Evolutionary conservation across 1,140 invertebrate species (phyloP).

Genomic region (Neodiprion fabricii): DNA sequence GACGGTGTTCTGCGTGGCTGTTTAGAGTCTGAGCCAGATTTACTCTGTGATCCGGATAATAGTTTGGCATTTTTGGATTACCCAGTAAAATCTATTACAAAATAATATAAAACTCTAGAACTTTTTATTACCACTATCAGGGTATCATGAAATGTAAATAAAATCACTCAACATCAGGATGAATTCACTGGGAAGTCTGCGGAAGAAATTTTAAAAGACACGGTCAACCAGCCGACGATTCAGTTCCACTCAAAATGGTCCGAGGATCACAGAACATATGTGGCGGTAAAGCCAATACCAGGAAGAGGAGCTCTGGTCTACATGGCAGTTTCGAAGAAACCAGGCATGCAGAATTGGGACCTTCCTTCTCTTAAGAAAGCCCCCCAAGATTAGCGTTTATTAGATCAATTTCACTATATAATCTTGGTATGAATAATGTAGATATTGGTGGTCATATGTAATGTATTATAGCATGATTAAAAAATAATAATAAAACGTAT

Average conservation of each 20-base stretch:
- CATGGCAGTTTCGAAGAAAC: slow-evolving; percentile 58
- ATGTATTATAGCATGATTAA: no score
- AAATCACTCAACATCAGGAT: slow-evolving; percentile 26
- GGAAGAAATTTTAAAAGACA: slow-evolving; percentile 23
- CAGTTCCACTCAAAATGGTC: slow-evolving; percentile 52
- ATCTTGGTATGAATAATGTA: no score
- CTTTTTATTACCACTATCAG: not conserved
- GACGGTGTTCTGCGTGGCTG: slow-evolving; percentile 32
- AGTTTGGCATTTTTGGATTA: slow-evolving; percentile 22
- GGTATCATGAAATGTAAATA: not conserved
- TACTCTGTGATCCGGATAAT: slow-evolving; percentile 26
- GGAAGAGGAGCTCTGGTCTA: slow-evolving; percentile 59
- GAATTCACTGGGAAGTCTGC: slow-evolving; percentile 21
- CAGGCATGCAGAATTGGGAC: slow-evolving; percentile 38
- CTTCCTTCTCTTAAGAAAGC: slow-evolving; percentile 18
- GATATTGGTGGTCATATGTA: no score
- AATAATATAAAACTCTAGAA: no score
- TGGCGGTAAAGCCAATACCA: slow-evolving; percentile 58
- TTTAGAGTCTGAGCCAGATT: slow-evolving; percentile 20
- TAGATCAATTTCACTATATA: no score
- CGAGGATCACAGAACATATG: slow-evolving; percentile 56
- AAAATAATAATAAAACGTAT: no score
- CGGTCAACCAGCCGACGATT: slow-evolving; percentile 38
- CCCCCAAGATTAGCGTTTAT: not conserved
- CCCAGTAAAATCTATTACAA: slow-evolving; percentile 12